These are phyloP conservation scores for Theropithecus gelada DNA, from an alignment of 2,113 vertebrate species.

Conservation along the genomic window DNA sequence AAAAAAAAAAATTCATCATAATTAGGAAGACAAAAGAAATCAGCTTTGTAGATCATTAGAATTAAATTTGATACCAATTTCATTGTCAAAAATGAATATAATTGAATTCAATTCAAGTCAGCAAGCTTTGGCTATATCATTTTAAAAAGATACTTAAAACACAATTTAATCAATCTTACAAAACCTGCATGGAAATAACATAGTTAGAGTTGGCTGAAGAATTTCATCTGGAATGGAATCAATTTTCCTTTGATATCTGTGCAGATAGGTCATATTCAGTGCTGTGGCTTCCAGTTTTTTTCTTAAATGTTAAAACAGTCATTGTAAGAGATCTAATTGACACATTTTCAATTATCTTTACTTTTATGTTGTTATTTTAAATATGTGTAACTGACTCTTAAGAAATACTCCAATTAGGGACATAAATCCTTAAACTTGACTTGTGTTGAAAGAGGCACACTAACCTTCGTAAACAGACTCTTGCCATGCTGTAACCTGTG, in stretches of 20 bases:
- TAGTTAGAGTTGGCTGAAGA: background rate
- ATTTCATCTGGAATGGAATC: background rate
- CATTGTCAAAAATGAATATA: conserved; percentile 48
- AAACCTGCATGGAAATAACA: conserved; percentile 39
- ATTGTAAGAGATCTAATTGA: background rate
- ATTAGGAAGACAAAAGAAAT: conserved; percentile 66
- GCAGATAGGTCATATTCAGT: background rate
- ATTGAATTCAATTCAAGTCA: conserved; percentile 54
- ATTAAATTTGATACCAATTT: conserved; percentile 66
- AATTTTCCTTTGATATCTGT: background rate
- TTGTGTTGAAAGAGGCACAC: background rate
- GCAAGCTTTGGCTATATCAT: conserved; percentile 52
- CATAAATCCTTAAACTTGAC: background rate
- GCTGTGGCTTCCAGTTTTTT: background rate
- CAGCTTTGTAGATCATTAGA: conserved; percentile 48
- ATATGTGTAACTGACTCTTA: background rate
- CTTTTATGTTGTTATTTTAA: conserved; percentile 28
- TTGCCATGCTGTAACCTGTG: too few species aligned
- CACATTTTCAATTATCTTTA: conserved; percentile 35
- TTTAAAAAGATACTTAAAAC: conserved; percentile 58
- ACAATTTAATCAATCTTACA: conserved; percentile 31
- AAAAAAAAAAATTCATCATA: background rate
- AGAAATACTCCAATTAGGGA: background rate
- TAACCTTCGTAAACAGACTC: background rate
- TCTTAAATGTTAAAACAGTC: conserved; percentile 32